phyloP scores from a whole-genome alignment of 1,140 invertebrate species.

The Drosophila pachea region DNA sequence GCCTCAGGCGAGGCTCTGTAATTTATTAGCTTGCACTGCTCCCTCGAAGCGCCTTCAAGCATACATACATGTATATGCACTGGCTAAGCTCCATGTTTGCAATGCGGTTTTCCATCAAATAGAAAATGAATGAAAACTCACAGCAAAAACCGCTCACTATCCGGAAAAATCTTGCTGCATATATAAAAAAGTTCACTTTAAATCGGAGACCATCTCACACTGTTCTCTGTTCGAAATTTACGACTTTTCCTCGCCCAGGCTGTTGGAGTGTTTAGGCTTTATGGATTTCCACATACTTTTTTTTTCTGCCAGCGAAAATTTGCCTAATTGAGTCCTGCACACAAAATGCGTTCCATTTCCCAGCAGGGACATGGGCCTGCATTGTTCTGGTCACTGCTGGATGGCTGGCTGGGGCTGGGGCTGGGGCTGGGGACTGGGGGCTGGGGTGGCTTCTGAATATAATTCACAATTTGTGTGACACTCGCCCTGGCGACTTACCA shows the following conservation, averaged over 20 bases:
- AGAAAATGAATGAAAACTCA: no score
- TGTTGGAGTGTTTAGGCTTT: neutral
- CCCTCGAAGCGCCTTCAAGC: no score
- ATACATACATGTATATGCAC: no score
- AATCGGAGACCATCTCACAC: no score
- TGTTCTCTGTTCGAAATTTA: no score
- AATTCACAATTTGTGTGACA: slow-evolving; percentile 37
- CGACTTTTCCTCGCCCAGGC: no score
- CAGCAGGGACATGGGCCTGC: slow-evolving; percentile 12
- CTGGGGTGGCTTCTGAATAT: slow-evolving; percentile 31
- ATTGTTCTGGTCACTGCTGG: slow-evolving; percentile 1
- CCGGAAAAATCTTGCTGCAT: no score
- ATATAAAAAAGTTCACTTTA: no score
- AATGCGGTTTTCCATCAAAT: no score
- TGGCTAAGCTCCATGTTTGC: no score
- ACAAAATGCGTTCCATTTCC: slow-evolving; percentile 23
- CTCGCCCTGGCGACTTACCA: neutral
- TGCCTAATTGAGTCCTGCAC: slow-evolving; percentile 33
- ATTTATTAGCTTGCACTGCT: neutral
- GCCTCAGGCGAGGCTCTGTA: neutral
- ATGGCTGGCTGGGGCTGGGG: neutral
- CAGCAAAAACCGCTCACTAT: no score
- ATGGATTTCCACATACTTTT: neutral
- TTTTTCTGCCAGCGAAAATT: slow-evolving; percentile 18
- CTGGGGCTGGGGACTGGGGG: slow-evolving; percentile 35